Conservation (phyloP, 2,888 invertebrate species). For the Ptilodon capucinus region DNA sequence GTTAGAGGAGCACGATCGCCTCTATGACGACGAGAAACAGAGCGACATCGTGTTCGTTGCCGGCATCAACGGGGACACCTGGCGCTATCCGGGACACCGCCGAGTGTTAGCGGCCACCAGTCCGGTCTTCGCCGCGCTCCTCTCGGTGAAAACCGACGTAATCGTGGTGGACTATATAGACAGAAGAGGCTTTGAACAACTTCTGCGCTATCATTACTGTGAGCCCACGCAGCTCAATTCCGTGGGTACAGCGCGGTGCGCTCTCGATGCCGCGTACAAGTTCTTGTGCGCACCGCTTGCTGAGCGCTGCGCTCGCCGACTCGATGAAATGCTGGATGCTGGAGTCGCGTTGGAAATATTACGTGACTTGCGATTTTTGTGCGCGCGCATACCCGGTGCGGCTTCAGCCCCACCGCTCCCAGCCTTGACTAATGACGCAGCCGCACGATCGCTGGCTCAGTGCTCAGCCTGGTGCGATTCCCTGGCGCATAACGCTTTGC, state of each 20-base stretch:
- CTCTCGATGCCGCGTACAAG: slow-evolving; percentile 89
- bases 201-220: slow-evolving; percentile 85
- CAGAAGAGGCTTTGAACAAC: slow-evolving; percentile 85
- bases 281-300: slow-evolving; percentile 88
- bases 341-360: slow-evolving; percentile 86
- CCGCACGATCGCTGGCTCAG: slow-evolving; percentile 66
- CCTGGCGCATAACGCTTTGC: slow-evolving; percentile 86
- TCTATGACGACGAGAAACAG: slow-evolving; percentile 79
- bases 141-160: slow-evolving; percentile 66
- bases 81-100: slow-evolving; percentile 87
- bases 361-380: slow-evolving; percentile 78
- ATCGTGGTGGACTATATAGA: slow-evolving; percentile 84
- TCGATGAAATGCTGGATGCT: slow-evolving; percentile 84
- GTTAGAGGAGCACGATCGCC: slow-evolving; percentile 53
- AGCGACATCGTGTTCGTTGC: slow-evolving; percentile 85
- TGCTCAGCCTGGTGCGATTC: slow-evolving; percentile 82
- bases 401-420: slow-evolving; percentile 78
- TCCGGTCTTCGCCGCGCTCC: slow-evolving; percentile 84
- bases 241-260: slow-evolving; percentile 85
- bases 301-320: slow-evolving; percentile 85
- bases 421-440: slow-evolving; percentile 62
- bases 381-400: slow-evolving; percentile 68
- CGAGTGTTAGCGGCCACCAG: slow-evolving; percentile 84
- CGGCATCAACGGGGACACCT: slow-evolving; percentile 84
- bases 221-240: slow-evolving; percentile 84